Evolutionary conservation across 2,888 invertebrate species (phyloP), one percentile per base, ranked within the genome.

Genomic region (Augochlorella aurata): DNA sequence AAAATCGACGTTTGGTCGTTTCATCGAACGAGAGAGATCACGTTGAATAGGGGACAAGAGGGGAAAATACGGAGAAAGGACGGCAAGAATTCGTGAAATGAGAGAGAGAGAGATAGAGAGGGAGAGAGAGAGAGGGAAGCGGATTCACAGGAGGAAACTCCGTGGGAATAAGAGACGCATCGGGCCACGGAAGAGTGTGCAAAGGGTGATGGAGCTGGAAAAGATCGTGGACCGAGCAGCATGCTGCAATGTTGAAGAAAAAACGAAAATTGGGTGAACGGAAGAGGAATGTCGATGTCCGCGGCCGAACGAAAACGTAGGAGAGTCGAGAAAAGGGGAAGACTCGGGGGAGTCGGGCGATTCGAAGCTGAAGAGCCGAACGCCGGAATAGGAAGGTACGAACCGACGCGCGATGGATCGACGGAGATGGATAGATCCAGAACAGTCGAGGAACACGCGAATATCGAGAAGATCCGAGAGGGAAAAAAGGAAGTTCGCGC

Each of bases 1-100:
- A 89, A 90, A 90, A 85, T 84, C 74, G 71, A 79, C 58, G 85
- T 74, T 83, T 83, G 86, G 74, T 84, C 85, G 85, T 82, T 88
- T 87, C 84, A 82, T 18, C 86, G 89, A 85, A 87, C 74, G 80
- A 84, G 84, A 87, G 79, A 87, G 79, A 87, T 82, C 75, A 10
- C 76, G 83, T 16, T 14, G 29, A 29, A 86, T 80, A 72, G 52
- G 75, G 70, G 18, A 47, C 52, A 61, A 24, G 67, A 61, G 44
- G 65, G 45, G 61, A 66, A 66, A 66, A 73, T 54, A 82, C 74
- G 63, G 65, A 52, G 65, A 77, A 66, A 78, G 54, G 54, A 29
- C 29, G 68, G 63, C 14, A 50, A 69, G 79, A 81, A 81, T 78
- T 68, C 50, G 52, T 47, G 72, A 74, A 65, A 67, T 65, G 67